Evolutionary conservation across 1,140 invertebrate species (phyloP).

Genomic region (Bathynomus jamesi): DNA sequence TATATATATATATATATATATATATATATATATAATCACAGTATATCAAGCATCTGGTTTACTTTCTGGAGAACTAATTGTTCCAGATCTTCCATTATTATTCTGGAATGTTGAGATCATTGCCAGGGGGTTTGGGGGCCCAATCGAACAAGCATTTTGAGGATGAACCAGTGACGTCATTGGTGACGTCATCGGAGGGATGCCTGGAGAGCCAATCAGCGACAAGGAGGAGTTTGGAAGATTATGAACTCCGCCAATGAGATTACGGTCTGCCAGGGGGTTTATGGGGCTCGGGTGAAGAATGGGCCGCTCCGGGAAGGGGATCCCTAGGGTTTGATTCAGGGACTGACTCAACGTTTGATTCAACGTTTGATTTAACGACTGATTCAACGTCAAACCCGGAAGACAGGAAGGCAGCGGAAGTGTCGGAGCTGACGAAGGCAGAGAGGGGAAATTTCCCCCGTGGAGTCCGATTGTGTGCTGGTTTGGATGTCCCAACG

Average conservation of each 20-base stretch:
- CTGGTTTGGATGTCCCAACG: constrained; percentile 30
- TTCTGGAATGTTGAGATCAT: background rate
- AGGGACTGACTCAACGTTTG: background rate
- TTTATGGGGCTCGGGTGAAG: background rate
- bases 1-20: no score
- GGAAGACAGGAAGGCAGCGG: constrained; percentile 6
- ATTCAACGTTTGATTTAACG: background rate
- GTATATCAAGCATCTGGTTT: background rate
- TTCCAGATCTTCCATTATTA: background rate
- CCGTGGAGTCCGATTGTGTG: constrained; percentile 29
- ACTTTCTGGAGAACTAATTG: background rate
- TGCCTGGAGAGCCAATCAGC: background rate
- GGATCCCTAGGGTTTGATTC: background rate
- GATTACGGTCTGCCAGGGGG: background rate
- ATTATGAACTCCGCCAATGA: background rate
- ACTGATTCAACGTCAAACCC: background rate
- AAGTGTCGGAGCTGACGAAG: constrained; percentile 11
- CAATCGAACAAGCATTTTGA: background rate
- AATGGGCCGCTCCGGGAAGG: background rate
- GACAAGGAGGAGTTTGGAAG: background rate
- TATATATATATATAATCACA: no score
- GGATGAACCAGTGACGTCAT: background rate
- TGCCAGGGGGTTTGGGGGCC: background rate
- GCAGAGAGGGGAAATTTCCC: constrained; percentile 6
- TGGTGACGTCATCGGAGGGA: no score